phyloP scores from a whole-genome alignment of 2,888 invertebrate genomes.

The Drosophila neotestacea region DNA sequence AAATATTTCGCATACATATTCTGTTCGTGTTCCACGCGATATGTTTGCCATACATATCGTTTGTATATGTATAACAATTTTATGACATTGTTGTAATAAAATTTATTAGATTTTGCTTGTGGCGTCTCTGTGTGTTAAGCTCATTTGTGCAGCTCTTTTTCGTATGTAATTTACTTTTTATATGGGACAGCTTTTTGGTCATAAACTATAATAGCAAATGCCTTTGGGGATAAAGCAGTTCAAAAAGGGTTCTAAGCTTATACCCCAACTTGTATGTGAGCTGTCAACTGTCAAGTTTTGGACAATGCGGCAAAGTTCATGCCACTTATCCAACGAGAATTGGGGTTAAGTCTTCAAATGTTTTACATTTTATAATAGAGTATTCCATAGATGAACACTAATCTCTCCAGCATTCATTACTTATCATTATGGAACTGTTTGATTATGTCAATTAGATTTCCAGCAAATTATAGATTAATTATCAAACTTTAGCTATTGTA shows the following conservation, averaged over 20 bases:
- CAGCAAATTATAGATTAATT: neutral
- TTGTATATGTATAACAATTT: slow-evolving; percentile 46
- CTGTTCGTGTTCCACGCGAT: slow-evolving; percentile 63
- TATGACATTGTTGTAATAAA: slow-evolving; percentile 77
- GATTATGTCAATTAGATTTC: too few relatives aligned
- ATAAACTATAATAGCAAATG: slow-evolving; percentile 74
- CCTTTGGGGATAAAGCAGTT: slow-evolving; percentile 46
- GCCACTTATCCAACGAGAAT: neutral
- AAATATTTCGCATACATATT: slow-evolving; percentile 64
- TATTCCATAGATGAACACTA: neutral
- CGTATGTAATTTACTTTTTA: slow-evolving; percentile 68
- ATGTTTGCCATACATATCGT: slow-evolving; percentile 42
- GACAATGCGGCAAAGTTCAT: slow-evolving; percentile 17
- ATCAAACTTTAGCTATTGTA: neutral
- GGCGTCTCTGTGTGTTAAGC: slow-evolving; percentile 59
- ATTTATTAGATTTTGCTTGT: slow-evolving; percentile 74
- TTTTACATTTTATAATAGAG: neutral
- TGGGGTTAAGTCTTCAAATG: neutral
- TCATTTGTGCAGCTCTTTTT: slow-evolving; percentile 48
- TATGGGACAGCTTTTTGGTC: slow-evolving; percentile 62
- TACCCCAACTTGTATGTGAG: slow-evolving; percentile 3
- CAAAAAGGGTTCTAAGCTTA: slow-evolving; percentile 40
- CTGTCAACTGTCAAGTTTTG: slow-evolving; percentile 28
- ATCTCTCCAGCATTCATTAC: too few relatives aligned
- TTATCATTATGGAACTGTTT: too few relatives aligned